These are phyloP conservation scores for Drosophila littoralis DNA, from an alignment of 1,140 invertebrate species.

Conservation along the genomic window DNA sequence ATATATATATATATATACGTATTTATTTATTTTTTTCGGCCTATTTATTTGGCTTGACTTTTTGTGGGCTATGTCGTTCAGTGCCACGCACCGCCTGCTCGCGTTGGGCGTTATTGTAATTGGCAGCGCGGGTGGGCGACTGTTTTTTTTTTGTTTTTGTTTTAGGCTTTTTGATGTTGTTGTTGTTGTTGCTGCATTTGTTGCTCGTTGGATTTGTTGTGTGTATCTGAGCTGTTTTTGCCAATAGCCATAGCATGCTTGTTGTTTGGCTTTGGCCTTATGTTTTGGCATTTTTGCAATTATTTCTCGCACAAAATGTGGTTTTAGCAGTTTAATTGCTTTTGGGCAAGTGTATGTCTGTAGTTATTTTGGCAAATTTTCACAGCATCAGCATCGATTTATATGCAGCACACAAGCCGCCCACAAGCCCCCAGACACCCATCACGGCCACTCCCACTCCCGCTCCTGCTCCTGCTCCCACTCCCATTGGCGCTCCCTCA, in stretches of 20 bases:
- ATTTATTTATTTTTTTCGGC: constrained; percentile 23
- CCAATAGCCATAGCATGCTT: constrained; percentile 56
- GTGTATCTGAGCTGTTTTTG: constrained; percentile 41
- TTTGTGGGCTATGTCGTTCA: constrained; percentile 71
- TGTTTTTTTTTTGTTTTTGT: constrained; percentile 25
- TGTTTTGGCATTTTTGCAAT: constrained; percentile 83
- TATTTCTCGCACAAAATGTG: constrained; percentile 83
- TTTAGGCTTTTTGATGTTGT: constrained; percentile 25
- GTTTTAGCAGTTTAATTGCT: constrained; percentile 83
- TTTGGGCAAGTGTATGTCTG: constrained; percentile 72
- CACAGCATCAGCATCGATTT: constrained; percentile 81
- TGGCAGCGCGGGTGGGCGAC: constrained; percentile 39
- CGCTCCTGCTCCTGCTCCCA: too few species aligned
- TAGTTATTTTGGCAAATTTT: constrained; percentile 82
- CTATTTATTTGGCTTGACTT: constrained; percentile 68
- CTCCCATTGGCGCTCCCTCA: not conserved
- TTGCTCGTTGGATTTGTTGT: constrained; percentile 3
- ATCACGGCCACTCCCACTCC: not conserved
- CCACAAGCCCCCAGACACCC: constrained; percentile 27
- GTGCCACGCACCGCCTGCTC: constrained; percentile 22
- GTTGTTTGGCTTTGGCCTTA: constrained; percentile 76
- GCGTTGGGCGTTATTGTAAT: constrained; percentile 37
- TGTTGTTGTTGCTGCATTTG: constrained; percentile 6
- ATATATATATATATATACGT: constrained; percentile 21
- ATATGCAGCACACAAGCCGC: constrained; percentile 71